Evolutionary conservation across 2,797 vertebrate species (phyloP).

Genomic region (Sphenodon punctatus): DNA sequence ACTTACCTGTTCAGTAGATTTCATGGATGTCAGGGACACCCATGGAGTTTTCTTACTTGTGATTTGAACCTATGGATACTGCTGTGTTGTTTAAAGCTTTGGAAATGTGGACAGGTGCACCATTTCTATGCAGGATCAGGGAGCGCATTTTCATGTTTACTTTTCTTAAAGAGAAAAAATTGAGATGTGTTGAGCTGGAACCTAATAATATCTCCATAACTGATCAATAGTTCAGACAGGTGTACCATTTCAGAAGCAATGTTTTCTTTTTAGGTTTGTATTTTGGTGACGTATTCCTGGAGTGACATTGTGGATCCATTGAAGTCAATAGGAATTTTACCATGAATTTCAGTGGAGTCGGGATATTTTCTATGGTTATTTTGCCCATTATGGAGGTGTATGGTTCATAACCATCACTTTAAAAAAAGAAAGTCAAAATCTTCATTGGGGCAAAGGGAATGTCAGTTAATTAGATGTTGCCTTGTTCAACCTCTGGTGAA

Average conservation of each 20-base stretch:
- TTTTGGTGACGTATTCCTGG: background rate
- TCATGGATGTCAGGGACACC: rapidly evolving
- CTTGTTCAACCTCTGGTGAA: background rate
- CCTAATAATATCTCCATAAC: background rate
- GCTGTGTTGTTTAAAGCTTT: background rate
- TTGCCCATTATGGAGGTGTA: constrained; percentile 13
- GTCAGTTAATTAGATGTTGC: background rate
- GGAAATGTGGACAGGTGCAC: background rate
- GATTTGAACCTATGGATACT: background rate
- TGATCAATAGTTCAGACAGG: background rate
- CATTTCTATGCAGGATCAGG: background rate
- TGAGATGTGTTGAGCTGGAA: background rate
- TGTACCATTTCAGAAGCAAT: background rate
- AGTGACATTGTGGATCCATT: too few species aligned
- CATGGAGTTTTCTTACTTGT: background rate
- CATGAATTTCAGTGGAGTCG: too few species aligned
- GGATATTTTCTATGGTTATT: too few species aligned
- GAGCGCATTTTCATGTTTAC: background rate
- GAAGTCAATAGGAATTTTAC: too few species aligned
- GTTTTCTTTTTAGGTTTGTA: constrained; percentile 16
- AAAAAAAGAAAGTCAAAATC: constrained; percentile 2
- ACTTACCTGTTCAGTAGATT: rapidly evolving
- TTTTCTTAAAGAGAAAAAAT: rapidly evolving
- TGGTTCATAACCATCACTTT: background rate
- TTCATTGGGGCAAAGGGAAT: constrained; percentile 6